Percentiles rank a stretch among this genome's conserved stretches.
Evolutionary conservation across 1,140 invertebrate genomes (phyloP).

Genomic region (Stratiolaelaps scimitus): DNA sequence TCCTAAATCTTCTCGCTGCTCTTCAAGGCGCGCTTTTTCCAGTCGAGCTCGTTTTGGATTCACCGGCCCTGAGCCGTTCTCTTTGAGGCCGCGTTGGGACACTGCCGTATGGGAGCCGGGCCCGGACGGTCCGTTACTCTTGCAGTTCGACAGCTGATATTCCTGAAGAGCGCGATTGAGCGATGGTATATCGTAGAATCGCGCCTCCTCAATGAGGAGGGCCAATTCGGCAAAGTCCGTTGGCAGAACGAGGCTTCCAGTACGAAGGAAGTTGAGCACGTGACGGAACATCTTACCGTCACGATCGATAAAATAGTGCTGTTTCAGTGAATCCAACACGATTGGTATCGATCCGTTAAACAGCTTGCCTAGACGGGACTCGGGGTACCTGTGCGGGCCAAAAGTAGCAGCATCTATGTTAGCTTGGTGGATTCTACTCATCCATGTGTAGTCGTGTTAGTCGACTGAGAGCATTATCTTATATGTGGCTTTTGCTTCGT

Average conservation of each 20-base stretch:
- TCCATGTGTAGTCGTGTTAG: too few relatives aligned
- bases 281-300: constrained; percentile 90
- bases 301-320: constrained; percentile 95
- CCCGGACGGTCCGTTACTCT: constrained; percentile 20
- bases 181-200: constrained; percentile 72
- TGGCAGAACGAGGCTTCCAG: constrained; percentile 69
- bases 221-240: constrained; percentile 74
- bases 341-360: constrained; percentile 95
- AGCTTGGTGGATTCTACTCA: too few relatives aligned
- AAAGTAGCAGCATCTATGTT: too few relatives aligned
- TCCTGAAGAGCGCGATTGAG: constrained; percentile 36
- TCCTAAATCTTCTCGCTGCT: constrained; percentile 32
- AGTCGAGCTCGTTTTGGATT: constrained; percentile 18
- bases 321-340: constrained; percentile 85
- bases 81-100: constrained; percentile 32
- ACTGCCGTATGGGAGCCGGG: not conserved
- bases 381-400: constrained; percentile 63
- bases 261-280: constrained; percentile 87
- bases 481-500: too few relatives aligned
- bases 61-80: constrained; percentile 22
- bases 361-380: constrained; percentile 75
- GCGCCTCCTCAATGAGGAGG: constrained; percentile 77
- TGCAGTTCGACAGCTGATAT: constrained; percentile 6
- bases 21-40: constrained; percentile 30
- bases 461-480: too few relatives aligned